A percentile compares a stretch with the other conserved stretches of the same genome.
These are phyloP conservation scores for Microctonus aethiopoides DNA, from an alignment of 2,888 invertebrate species.

Conservation along the genomic window DNA sequence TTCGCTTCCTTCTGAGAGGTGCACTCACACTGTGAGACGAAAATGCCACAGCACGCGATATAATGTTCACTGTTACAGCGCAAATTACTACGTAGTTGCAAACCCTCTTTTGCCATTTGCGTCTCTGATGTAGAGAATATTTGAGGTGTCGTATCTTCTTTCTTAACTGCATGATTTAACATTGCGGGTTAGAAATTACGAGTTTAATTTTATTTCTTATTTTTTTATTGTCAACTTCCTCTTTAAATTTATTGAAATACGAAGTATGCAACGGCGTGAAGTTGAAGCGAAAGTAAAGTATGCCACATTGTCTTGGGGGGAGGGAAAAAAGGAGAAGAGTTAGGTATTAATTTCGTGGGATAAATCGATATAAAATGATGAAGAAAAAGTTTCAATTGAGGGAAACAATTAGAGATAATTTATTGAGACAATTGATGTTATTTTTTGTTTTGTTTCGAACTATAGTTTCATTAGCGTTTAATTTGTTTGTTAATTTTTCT, in stretches of 20 bases:
- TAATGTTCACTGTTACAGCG: not conserved
- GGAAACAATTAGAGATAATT: too few species aligned
- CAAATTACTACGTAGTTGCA: constrained; percentile 8
- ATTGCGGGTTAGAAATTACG: not conserved
- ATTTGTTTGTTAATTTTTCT: too few species aligned
- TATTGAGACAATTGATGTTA: too few species aligned
- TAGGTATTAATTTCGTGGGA: too few species aligned
- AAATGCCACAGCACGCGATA: not conserved
- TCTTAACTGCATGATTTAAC: constrained; percentile 23
- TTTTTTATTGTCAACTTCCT: not conserved
- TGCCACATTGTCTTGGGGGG: too few species aligned
- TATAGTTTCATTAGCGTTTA: too few species aligned
- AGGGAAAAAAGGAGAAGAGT: too few species aligned
- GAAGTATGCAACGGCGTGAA: too few species aligned
- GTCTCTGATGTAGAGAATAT: not conserved
- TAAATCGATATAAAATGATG: too few species aligned
- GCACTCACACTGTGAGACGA: not conserved
- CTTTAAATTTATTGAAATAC: not conserved
- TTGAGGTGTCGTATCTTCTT: constrained; percentile 23
- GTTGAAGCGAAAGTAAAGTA: too few species aligned
- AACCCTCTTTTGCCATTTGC: not conserved
- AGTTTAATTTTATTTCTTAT: constrained; percentile 10
- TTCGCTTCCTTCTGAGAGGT: constrained; percentile 22
- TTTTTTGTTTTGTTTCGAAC: too few species aligned
- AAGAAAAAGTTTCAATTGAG: too few species aligned